Evolutionary conservation across 1,140 invertebrate species (phyloP), one percentile per base, ranked within the genome.

Genomic region (Temnothorax nylanderi): DNA sequence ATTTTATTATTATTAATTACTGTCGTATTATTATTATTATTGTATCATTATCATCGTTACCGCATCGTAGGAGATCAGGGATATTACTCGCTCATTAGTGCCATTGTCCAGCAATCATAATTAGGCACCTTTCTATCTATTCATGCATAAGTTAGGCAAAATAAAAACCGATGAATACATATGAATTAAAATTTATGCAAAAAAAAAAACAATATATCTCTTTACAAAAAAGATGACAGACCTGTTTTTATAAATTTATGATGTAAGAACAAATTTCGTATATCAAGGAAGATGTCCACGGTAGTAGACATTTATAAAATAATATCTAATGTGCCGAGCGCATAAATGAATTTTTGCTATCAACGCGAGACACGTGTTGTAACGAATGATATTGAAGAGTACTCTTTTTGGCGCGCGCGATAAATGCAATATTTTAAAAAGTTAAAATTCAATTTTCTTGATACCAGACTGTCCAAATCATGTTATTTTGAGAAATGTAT

Each of bases 11-110:
- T 78, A 77, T 44, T 76, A 60, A 65, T 85, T 74, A 11, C 47
- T 81, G 21, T 60, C 37, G 18, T 64, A 64, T 64, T 81, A 74
- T 75, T 56, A 60, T 62, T 56, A 75, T 87, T 49, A 85, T 26
- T 60, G 6, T 65, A 65, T 87, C 84, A 91, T 89, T 77, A 82
- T 91, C 74, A 86, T 88, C 86, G 75, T 91, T 88, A 88, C 64
- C 84, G 56, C 85, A 82, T 84, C 54, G 21, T 84, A 76, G 37
- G 47, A 88, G 18, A 56, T 69, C 16, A 72, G 13, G 78, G 51
- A 64, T 69, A 54, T 78, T 77, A 74, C 51, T 51, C 16, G 56
- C 54, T 80, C 11, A 80, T 41, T 47, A 26, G 64, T 82, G 88
- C 89, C 77, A 82, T 89, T 85, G 10, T 87, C 67, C 76, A 77